These are phyloP conservation scores for Baccha elongata DNA, from an alignment of 2,888 invertebrate species.

Conservation along the genomic window DNA sequence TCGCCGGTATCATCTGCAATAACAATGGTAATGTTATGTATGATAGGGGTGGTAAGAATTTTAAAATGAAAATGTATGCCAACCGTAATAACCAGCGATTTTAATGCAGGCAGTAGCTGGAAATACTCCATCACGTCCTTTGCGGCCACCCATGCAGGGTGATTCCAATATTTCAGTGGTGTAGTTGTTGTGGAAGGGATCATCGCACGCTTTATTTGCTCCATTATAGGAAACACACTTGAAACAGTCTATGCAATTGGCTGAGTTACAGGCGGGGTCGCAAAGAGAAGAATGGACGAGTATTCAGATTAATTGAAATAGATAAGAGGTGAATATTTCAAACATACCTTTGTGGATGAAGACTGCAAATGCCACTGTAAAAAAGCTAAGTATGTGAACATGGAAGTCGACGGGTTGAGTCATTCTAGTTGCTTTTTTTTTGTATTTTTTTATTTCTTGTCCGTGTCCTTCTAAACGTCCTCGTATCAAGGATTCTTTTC, in stretches of 20 bases:
- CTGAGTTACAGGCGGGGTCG: slow-evolving; percentile 78
- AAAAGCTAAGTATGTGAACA: slow-evolving; percentile 74
- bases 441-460: slow-evolving; percentile 20
- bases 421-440: slow-evolving; percentile 67
- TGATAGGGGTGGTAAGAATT: neutral
- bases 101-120: slow-evolving; percentile 99
- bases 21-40: neutral
- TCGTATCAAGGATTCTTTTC: slow-evolving; percentile 15
- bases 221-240: slow-evolving; percentile 97
- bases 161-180: slow-evolving; percentile 92
- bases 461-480: neutral
- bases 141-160: slow-evolving; percentile 96
- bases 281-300: neutral
- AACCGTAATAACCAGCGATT: slow-evolving; percentile 95
- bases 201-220: slow-evolving; percentile 93
- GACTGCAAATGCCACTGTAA: slow-evolving; percentile 73
- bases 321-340: neutral
- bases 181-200: slow-evolving; percentile 97
- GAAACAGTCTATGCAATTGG: slow-evolving; percentile 94
- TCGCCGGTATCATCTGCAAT: slow-evolving; percentile 89
- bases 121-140: slow-evolving; percentile 95
- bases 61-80: slow-evolving; percentile 66
- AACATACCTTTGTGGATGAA: slow-evolving; percentile 73
- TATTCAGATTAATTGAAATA: slow-evolving; percentile 40
- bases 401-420: slow-evolving; percentile 74